Percentiles rank a stretch among this genome's conserved stretches.
Conservation (phyloP, 2,888 invertebrate species). For the Clitarchus hookeri region DNA sequence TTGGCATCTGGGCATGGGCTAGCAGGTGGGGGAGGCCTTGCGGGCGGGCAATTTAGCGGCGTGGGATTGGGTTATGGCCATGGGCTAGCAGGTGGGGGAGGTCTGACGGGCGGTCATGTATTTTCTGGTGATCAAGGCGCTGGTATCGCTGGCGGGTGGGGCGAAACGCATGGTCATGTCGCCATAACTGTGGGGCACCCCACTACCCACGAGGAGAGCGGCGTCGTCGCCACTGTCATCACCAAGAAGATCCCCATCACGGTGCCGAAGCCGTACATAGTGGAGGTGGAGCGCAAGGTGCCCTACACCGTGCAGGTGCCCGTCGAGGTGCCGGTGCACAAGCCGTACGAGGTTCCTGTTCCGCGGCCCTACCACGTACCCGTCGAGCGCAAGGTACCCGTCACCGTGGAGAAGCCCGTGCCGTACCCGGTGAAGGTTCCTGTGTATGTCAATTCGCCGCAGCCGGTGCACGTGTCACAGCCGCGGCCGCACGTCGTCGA, state of each 20-base stretch:
- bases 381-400: conserved; percentile 64
- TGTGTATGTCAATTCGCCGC: conserved; percentile 52
- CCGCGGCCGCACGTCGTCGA: conserved; percentile 52
- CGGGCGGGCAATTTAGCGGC: not conserved
- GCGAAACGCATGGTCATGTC: not conserved
- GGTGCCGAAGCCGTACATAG: conserved; percentile 53
- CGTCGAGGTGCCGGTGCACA: conserved; percentile 62
- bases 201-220: conserved; percentile 30
- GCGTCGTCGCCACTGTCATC: conserved; percentile 37
- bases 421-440: conserved; percentile 55
- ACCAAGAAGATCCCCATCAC: conserved; percentile 38
- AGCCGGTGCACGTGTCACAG: conserved; percentile 52
- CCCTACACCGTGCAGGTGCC: conserved; percentile 55
- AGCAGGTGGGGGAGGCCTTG: not conserved
- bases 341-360: conserved; percentile 70
- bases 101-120: too few relatives aligned
- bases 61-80: not conserved
- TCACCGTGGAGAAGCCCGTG: conserved; percentile 43
- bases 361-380: conserved; percentile 48
- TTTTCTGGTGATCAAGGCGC: not conserved
- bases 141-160: not conserved
- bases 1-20: not conserved
- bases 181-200: not conserved
- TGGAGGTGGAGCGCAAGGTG: conserved; percentile 50
- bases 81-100: too few relatives aligned